phyloP scores from a whole-genome alignment of 2,888 invertebrate genomes.

The Acanthacorydalis orientalis region DNA sequence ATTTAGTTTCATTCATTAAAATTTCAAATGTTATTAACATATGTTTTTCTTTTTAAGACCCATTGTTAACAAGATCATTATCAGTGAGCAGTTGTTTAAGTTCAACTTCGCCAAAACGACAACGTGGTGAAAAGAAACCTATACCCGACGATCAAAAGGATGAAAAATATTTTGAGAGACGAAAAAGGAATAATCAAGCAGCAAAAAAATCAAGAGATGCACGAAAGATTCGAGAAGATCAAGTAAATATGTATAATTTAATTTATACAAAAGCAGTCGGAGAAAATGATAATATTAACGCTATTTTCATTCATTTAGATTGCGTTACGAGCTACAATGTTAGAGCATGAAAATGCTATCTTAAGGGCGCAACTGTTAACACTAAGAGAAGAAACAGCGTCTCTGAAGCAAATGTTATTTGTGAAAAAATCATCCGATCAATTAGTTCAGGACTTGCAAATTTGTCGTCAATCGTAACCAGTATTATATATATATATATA shows the following conservation, averaged over 20 bases:
- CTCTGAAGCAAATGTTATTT: conserved; percentile 48
- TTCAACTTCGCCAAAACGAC: conserved; percentile 26
- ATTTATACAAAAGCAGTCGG: too few relatives aligned
- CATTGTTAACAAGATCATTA: background rate
- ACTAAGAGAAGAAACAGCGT: conserved; percentile 60
- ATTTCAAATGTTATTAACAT: background rate
- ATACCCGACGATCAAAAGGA: conserved; percentile 80
- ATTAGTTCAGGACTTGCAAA: background rate
- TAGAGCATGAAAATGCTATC: conserved; percentile 80
- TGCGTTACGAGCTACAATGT: conserved; percentile 63
- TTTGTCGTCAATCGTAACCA: conserved; percentile 1
- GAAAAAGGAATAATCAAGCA: conserved; percentile 77
- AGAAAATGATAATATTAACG: too few relatives aligned
- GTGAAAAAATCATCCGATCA: conserved; percentile 22
- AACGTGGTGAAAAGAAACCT: conserved; percentile 68
- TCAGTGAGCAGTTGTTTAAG: background rate
- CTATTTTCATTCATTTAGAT: too few relatives aligned
- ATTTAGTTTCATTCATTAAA: too few relatives aligned
- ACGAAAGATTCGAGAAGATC: conserved; percentile 71
- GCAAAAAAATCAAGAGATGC: conserved; percentile 87
- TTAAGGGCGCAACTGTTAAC: conserved; percentile 67
- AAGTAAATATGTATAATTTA: conserved; percentile 30
- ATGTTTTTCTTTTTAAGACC: background rate
- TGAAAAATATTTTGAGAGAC: conserved; percentile 74
- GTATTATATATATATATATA: too few relatives aligned